Conservation (phyloP, 2,888 invertebrate genomes). For the Thysanoteuthis rhombus region DNA sequence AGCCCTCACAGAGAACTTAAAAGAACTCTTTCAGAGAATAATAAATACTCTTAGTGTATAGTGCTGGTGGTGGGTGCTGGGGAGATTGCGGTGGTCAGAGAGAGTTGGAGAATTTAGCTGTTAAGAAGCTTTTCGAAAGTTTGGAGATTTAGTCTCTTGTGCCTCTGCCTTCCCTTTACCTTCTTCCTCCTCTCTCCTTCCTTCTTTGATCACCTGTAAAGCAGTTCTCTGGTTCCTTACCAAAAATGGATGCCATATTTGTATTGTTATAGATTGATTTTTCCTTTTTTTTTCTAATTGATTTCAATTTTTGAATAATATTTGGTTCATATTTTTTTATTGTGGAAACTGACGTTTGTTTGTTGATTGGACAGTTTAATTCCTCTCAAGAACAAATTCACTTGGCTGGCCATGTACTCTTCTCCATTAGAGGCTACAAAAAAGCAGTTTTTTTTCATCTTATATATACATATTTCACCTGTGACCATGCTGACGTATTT, state of each 20-base stretch:
- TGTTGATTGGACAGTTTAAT: neutral
- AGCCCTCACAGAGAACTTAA: neutral
- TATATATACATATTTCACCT: too few relatives aligned
- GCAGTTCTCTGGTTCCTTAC: neutral
- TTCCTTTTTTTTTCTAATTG: neutral
- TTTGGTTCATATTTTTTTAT: neutral
- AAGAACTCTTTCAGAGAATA: neutral
- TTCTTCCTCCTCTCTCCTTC: neutral
- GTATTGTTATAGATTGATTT: neutral
- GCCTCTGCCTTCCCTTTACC: neutral
- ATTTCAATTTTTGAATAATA: neutral
- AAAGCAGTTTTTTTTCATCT: too few relatives aligned
- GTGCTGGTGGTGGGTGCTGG: neutral
- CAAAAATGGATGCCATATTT: neutral
- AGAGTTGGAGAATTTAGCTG: neutral
- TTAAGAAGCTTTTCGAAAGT: neutral
- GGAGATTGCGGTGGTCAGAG: neutral
- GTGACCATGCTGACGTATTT: too few relatives aligned
- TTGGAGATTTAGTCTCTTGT: neutral
- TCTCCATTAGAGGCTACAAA: too few relatives aligned
- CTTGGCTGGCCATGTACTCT: too few relatives aligned
- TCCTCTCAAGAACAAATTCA: too few relatives aligned
- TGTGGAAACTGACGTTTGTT: neutral
- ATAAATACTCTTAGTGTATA: conserved; percentile 12
- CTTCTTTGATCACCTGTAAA: neutral